A percentile compares a stretch with the other conserved stretches of the same genome.
Conservation (phyloP, 2,113 vertebrate species). For the Boulengeromyrus knoepffleri region DNA sequence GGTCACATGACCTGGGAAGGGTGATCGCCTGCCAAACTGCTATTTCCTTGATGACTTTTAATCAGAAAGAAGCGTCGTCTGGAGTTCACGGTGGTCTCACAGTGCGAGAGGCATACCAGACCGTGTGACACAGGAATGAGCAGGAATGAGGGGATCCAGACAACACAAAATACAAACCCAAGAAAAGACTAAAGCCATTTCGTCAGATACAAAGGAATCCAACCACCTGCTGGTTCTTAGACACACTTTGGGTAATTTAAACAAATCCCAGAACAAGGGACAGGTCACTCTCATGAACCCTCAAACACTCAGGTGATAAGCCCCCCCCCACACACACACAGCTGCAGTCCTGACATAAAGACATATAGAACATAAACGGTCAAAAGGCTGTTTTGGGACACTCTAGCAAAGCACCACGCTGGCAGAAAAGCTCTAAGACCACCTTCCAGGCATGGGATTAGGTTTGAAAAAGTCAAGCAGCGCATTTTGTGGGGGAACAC, state of each 20-base stretch:
- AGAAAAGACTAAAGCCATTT: not conserved
- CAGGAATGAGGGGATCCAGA: not conserved
- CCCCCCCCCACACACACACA: no score
- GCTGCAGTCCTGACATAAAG: no score
- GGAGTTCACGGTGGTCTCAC: not conserved
- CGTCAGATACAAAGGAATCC: not conserved
- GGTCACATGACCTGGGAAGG: constrained; percentile 66
- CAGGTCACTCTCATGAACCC: not conserved
- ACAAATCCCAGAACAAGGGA: not conserved
- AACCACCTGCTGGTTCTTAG: not conserved
- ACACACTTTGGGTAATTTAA: not conserved
- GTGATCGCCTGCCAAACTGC: not conserved
- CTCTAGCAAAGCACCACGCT: not conserved
- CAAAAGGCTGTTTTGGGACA: not conserved
- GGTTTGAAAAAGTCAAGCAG: not conserved
- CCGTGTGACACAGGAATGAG: not conserved
- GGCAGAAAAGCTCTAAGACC: not conserved
- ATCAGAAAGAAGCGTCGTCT: not conserved
- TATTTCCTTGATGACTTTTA: not conserved
- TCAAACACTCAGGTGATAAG: not conserved
- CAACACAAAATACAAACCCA: not conserved
- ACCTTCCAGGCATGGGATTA: not conserved
- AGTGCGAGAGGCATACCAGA: not conserved
- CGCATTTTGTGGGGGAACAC: not conserved
- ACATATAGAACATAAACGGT: not conserved